Evolutionary conservation across 2,888 invertebrate species (phyloP).

Genomic region (Acleris literana): DNA sequence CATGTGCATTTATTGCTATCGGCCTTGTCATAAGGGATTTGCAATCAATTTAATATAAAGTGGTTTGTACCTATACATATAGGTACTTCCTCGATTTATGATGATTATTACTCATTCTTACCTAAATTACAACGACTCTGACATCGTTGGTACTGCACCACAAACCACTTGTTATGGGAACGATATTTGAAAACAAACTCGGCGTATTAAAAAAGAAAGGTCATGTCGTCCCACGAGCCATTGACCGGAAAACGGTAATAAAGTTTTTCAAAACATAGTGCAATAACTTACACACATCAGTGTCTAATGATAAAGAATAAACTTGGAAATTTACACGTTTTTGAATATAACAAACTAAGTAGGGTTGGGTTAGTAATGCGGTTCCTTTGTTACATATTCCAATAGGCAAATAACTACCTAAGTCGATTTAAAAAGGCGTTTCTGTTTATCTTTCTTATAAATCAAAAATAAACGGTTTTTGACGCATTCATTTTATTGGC

Average conservation of each 20-base stretch:
- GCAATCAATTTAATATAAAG: background rate
- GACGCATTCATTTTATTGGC: no score
- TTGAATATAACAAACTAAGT: no score
- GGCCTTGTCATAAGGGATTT: background rate
- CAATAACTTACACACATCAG: background rate
- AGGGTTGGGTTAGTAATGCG: no score
- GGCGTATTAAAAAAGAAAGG: background rate
- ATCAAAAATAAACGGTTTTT: no score
- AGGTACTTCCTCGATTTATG: no score
- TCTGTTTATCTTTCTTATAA: no score
- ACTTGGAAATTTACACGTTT: no score
- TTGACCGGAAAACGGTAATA: constrained; percentile 31
- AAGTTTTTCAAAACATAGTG: constrained; percentile 27
- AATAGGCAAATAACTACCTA: no score
- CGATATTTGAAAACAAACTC: constrained; percentile 8
- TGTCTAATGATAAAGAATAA: background rate
- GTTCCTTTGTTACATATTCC: no score
- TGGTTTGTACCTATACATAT: background rate
- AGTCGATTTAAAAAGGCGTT: no score
- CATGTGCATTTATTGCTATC: constrained; percentile 1
- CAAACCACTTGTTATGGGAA: constrained; percentile 4
- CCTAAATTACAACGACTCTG: no score
- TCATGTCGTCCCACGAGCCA: constrained; percentile 12
- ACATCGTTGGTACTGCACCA: background rate
- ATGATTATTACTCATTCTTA: no score